Percentiles rank a stretch among this genome's conserved stretches.
phyloP scores from a whole-genome alignment of 2,888 invertebrate species.

The Pseudococcus longispinus region DNA sequence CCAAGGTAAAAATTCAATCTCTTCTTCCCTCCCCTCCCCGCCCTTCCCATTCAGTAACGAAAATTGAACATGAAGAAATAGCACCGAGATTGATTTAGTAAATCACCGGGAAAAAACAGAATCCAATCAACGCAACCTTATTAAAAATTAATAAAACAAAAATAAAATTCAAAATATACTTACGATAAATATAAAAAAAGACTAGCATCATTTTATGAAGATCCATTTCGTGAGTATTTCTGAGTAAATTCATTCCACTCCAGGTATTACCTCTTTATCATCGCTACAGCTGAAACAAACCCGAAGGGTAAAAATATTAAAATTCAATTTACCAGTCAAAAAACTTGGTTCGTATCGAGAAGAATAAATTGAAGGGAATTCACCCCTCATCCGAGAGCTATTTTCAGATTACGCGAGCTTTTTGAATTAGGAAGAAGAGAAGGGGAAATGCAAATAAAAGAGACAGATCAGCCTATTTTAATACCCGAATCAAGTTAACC shows the following conservation, averaged over 20 bases:
- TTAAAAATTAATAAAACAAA: not conserved
- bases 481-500: not conserved
- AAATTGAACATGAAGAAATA: too few relatives aligned
- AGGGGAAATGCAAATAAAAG: not conserved
- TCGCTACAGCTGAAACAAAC: constrained; percentile 46
- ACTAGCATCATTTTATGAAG: constrained; percentile 43
- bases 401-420: not conserved
- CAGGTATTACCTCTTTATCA: constrained; percentile 35
- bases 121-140: not conserved
- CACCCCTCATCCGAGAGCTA: not conserved
- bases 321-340: not conserved
- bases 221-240: constrained; percentile 35
- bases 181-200: constrained; percentile 43
- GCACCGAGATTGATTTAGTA: too few relatives aligned
- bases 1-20: too few relatives aligned
- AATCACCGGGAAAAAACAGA: too few relatives aligned
- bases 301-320: not conserved
- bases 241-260: not conserved
- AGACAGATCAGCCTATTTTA: not conserved
- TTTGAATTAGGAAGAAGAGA: not conserved
- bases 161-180: not conserved
- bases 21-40: too few relatives aligned
- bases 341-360: not conserved
- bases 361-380: not conserved
- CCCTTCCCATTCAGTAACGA: too few relatives aligned